phyloP scores from a whole-genome alignment of 2,888 invertebrate species.

The Cheilosia soror region DNA sequence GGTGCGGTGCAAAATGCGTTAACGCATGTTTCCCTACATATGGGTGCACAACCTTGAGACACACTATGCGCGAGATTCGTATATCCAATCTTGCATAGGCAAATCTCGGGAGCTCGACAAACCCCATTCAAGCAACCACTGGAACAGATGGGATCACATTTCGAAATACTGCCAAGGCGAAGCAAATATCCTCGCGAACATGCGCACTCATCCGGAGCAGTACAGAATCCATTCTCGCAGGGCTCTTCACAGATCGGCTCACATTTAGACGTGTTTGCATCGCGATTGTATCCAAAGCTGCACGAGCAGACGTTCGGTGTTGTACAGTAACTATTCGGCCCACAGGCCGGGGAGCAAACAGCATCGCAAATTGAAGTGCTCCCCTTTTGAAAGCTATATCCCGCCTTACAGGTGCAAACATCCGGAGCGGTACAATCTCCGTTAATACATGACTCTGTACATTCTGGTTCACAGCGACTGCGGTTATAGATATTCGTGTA shows the following conservation, averaged over 20 bases:
- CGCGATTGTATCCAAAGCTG: slow-evolving; percentile 83
- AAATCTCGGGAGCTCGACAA: slow-evolving; percentile 84
- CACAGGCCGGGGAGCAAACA: slow-evolving; percentile 81
- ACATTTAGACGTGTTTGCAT: slow-evolving; percentile 77
- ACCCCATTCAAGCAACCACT: slow-evolving; percentile 80
- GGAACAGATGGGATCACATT: slow-evolving; percentile 80
- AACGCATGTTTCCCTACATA: slow-evolving; percentile 85
- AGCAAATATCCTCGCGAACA: slow-evolving; percentile 83
- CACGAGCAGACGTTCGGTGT: slow-evolving; percentile 86
- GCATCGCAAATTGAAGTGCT: slow-evolving; percentile 81
- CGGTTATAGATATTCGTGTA: slow-evolving; percentile 78
- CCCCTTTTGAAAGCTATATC: slow-evolving; percentile 77
- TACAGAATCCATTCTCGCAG: slow-evolving; percentile 82
- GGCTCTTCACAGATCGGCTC: slow-evolving; percentile 79
- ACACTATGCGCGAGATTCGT: slow-evolving; percentile 76
- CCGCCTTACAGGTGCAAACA: slow-evolving; percentile 79
- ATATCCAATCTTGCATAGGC: slow-evolving; percentile 79
- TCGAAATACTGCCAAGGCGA: slow-evolving; percentile 76
- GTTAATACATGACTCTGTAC: slow-evolving; percentile 79
- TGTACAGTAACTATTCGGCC: slow-evolving; percentile 84
- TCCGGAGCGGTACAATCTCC: slow-evolving; percentile 80
- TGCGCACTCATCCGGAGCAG: slow-evolving; percentile 84
- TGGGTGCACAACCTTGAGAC: slow-evolving; percentile 83
- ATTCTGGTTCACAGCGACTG: slow-evolving; percentile 78
- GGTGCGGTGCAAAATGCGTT: slow-evolving; percentile 84